Evolutionary conservation across 30 jellyfish, hydroid and myxozoan species (phyloP).

Genomic region (Phacellophora camtschatica): DNA sequence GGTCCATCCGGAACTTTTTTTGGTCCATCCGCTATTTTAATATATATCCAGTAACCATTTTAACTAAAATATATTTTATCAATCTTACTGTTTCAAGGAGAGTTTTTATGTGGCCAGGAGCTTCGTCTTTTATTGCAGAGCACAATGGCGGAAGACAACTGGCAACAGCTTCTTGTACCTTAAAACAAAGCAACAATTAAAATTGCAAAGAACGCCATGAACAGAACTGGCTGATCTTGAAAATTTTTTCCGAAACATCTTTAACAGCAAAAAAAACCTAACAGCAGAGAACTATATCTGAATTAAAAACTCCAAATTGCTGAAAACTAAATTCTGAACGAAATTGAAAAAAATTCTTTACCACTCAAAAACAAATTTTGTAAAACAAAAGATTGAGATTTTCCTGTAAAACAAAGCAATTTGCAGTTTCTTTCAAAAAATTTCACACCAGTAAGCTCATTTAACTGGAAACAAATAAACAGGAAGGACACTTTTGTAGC

Average conservation of each 20-base stretch:
- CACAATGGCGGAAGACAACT: slow-evolving; percentile 92
- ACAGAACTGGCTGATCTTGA: not conserved
- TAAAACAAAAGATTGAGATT: too few species aligned
- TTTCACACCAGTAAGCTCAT: too few species aligned
- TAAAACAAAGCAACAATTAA: not conserved
- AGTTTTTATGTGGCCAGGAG: slow-evolving; percentile 77
- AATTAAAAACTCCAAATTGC: not conserved
- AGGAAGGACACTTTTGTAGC: too few species aligned
- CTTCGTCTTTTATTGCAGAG: slow-evolving; percentile 89
- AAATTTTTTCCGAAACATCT: not conserved
- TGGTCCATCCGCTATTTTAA: too few species aligned
- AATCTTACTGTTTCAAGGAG: slow-evolving; percentile 77
- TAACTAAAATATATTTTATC: too few species aligned
- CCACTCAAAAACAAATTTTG: too few species aligned
- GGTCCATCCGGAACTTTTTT: too few species aligned
- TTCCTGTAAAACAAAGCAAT: too few species aligned
- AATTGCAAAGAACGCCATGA: not conserved
- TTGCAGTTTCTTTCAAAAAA: too few species aligned
- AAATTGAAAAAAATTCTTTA: too few species aligned
- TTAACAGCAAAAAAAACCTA: not conserved
- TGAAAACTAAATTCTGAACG: not conserved
- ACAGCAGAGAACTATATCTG: not conserved
- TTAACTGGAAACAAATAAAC: too few species aligned
- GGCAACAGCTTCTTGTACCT: slow-evolving; percentile 99
- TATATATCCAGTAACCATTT: too few species aligned